Base-by-base conservation (phyloP, 1,140 invertebrate genomes). In the Drosophila murphyi region DNA sequence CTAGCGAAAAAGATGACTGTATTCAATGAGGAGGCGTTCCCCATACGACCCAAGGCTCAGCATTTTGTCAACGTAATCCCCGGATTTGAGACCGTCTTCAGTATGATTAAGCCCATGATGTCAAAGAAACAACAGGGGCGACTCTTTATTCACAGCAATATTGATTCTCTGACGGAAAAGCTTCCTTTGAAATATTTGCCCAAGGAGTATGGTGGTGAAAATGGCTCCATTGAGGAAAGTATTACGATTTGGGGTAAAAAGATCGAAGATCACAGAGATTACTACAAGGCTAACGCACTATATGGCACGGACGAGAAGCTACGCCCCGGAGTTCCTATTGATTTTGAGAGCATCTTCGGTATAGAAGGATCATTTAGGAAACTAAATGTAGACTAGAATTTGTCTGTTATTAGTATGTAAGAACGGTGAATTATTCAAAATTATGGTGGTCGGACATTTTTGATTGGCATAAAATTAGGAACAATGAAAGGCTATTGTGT, bases 251-350 rank as follows among this genome's bases (percentile, higher is more conserved):
- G 62, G 94, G 94, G 94, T 92, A 92, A 88, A 12, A 95, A 95
- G 81, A 92, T 95, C 3, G 94, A 94, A 54, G 93, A 92, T 20
- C 94, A 94, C 70, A 85, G 92, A 0, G 93, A 94, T 32, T 95
- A 93, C 91, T 95, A 95, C 78, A 79, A 94, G 34, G 93, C 93
- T 34, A 94, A 95, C 82, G 93, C 93, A 35, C 91, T 93, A 32
- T 93, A 93, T 50, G 87, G 92, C 20, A 93, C 94, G 1, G 93
- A 95, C 69, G 95, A 96, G 82, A 92, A 92, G 6, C 93, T 94
- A 62, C 93, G 95, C 50, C 93, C 94, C 0, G 95, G 94, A 2
- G 94, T 93, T 64, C 93, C 95, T 3, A 94, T 95, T 72, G 95
- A 94, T 54, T 91, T 93, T 10, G 93, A 94, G 20, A 93, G 70